phyloP scores from a whole-genome alignment of 2,797 vertebrate genomes.

The Sebastes steindachneri region DNA sequence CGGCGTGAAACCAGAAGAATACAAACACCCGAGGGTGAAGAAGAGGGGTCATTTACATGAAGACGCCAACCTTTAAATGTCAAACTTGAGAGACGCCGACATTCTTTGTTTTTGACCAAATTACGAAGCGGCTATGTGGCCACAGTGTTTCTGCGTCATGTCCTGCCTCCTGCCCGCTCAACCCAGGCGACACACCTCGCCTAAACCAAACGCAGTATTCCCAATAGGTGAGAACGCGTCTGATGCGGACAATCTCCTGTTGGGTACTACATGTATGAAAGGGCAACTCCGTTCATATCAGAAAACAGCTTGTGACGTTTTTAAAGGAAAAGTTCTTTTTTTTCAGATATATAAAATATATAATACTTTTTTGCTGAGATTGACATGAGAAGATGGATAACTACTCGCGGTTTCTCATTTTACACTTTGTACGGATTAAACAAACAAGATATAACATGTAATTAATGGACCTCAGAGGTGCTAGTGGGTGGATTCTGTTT shows the following conservation, averaged over 20 bases:
- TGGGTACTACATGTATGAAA: neutral
- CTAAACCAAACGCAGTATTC: too few species aligned
- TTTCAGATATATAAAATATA: neutral
- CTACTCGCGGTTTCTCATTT: neutral
- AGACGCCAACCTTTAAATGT: too few species aligned
- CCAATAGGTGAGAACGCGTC: neutral
- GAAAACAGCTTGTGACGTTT: neutral
- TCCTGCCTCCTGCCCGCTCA: too few species aligned
- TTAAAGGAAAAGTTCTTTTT: neutral
- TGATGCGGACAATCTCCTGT: neutral
- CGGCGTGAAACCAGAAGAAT: too few species aligned
- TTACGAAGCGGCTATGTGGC: too few species aligned
- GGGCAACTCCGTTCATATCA: neutral
- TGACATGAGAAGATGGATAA: neutral
- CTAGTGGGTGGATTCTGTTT: neutral
- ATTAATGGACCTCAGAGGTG: neutral
- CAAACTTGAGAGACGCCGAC: too few species aligned
- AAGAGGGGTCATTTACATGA: too few species aligned
- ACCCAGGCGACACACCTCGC: too few species aligned
- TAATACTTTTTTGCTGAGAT: neutral
- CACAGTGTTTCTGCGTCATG: too few species aligned
- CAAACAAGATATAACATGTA: neutral
- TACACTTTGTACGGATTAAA: neutral
- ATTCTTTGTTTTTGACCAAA: too few species aligned
- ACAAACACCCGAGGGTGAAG: too few species aligned